Evolutionary conservation across 2,797 vertebrate species (phyloP).

Genomic region (Agapornis canus): DNA sequence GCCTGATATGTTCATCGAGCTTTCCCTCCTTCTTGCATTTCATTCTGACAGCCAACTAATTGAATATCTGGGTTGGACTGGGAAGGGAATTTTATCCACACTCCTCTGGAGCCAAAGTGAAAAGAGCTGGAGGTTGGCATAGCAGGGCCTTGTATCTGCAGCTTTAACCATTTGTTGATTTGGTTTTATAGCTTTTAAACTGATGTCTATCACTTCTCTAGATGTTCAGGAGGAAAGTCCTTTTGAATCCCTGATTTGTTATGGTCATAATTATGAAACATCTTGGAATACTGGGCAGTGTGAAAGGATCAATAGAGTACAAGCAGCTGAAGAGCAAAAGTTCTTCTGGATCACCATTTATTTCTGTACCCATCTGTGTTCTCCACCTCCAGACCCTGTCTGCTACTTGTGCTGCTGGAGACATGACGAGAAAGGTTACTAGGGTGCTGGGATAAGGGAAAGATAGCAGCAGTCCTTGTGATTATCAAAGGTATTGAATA

Average conservation of each 20-base stretch:
- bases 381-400: background rate
- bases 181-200: constrained; percentile 53
- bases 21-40: background rate
- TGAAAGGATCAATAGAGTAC: constrained; percentile 15
- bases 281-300: background rate
- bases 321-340: background rate
- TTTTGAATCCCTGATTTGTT: constrained; percentile 52
- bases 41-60: background rate
- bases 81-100: background rate
- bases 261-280: constrained; percentile 49
- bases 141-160: background rate
- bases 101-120: background rate
- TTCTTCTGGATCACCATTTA: background rate
- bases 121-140: background rate
- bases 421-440: background rate
- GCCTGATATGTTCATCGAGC: background rate
- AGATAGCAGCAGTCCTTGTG: background rate
- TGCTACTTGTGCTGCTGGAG: background rate
- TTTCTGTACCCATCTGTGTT: background rate
- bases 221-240: constrained; percentile 34
- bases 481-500: background rate
- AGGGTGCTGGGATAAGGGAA: background rate
- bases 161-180: constrained; percentile 8
- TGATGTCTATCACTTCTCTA: constrained; percentile 29
- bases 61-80: background rate